phyloP scores from a whole-genome alignment of 2,113 vertebrate genomes.

The Machaerirhynchus nigripectus region DNA sequence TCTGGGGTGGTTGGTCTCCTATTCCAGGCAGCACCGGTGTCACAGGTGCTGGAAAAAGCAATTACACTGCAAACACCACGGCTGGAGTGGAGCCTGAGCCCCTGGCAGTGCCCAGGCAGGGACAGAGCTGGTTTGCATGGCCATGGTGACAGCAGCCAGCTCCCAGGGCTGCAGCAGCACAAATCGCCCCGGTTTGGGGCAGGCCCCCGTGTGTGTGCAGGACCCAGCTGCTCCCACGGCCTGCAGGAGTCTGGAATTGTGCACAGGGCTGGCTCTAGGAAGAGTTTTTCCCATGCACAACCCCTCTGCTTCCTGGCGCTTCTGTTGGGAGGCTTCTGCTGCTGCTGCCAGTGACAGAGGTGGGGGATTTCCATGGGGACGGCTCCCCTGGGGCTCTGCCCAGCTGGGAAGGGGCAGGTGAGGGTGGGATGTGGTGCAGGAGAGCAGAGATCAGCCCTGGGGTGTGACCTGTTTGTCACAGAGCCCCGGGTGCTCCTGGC shows the following conservation, averaged over 20 bases:
- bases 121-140: not conserved
- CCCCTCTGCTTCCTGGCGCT: not conserved
- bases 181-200: too few relatives aligned
- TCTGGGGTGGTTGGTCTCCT: not conserved
- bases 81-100: not conserved
- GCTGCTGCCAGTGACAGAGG: not conserved
- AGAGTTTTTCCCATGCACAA: not conserved
- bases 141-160: not conserved
- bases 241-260: fast-evolving
- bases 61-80: not conserved
- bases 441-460: not conserved
- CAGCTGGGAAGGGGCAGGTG: not conserved
- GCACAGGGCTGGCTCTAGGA: not conserved
- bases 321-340: not conserved
- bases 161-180: not conserved
- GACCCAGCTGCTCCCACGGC: not conserved
- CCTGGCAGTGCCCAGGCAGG: not conserved
- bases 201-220: not conserved
- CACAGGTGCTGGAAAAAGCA: not conserved
- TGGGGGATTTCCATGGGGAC: not conserved
- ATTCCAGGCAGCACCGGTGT: not conserved
- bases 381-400: not conserved
- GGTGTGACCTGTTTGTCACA: not conserved
- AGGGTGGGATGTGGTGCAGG: not conserved
- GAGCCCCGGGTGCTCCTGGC: not conserved